Percentiles rank a stretch among this genome's conserved stretches.
These are phyloP conservation scores for Osedax fenrisi DNA, from an alignment of 2,888 invertebrate species.

Conservation along the genomic window DNA sequence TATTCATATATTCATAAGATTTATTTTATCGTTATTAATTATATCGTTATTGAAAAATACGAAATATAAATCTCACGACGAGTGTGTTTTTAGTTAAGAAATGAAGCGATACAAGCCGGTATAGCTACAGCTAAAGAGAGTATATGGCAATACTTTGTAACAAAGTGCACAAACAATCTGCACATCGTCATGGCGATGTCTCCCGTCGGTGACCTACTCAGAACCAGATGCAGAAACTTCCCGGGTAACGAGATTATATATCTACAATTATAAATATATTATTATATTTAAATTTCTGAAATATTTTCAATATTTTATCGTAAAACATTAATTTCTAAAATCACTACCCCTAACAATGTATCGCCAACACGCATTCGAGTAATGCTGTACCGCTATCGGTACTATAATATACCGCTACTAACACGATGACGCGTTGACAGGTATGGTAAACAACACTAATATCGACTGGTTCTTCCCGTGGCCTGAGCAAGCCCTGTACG, in stretches of 20 bases:
- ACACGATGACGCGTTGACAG: constrained; percentile 52
- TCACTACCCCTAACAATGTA: too few relatives aligned
- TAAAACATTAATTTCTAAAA: too few relatives aligned
- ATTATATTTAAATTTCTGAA: too few relatives aligned
- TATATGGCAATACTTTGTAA: constrained; percentile 73
- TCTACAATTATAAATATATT: too few relatives aligned
- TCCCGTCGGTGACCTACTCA: constrained; percentile 66
- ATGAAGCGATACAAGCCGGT: constrained; percentile 62
- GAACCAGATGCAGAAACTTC: constrained; percentile 75
- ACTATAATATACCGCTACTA: not conserved
- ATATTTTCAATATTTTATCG: too few relatives aligned
- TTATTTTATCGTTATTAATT: too few relatives aligned
- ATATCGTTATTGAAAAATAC: too few relatives aligned
- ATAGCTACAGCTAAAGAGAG: constrained; percentile 65
- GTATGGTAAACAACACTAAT: constrained; percentile 73
- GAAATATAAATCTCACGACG: too few relatives aligned
- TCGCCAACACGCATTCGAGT: too few relatives aligned
- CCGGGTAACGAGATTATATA: constrained; percentile 57
- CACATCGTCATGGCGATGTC: constrained; percentile 84
- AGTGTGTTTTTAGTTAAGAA: constrained; percentile 59
- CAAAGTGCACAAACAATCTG: constrained; percentile 67
- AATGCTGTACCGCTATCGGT: not conserved
- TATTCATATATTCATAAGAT: too few relatives aligned
- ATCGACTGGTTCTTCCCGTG: constrained; percentile 89
- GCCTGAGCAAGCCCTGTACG: constrained; percentile 75